Evolutionary conservation across 2,888 invertebrate genomes (phyloP), one percentile per base, ranked within the genome.

Genomic region (Flexamia atlantica): DNA sequence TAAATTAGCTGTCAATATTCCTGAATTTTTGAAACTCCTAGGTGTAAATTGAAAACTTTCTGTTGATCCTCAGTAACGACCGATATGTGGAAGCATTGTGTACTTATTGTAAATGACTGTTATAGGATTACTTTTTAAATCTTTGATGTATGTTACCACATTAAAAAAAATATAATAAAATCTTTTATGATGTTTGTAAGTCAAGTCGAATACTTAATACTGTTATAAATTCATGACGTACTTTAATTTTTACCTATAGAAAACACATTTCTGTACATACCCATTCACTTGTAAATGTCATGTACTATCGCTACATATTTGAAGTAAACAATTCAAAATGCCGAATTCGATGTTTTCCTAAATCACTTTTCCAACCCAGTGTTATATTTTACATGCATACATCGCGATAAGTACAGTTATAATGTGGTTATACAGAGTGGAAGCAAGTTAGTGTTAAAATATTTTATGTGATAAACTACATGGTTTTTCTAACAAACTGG

Each of bases 231-330:
- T 20, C 20, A 40, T 28, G 20, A 72, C 23, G 42, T 72, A 40
- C 40, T 72, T 40, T 72, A 72, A 72, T 40, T 72, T n/a, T 64
- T 14, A 28, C 3, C 23, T 64, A 28, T 64, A 72, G 40, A 14
- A 72, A 12, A 79, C 32, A 79, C 53, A 79, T 36, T 79, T 57
- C 79, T 79, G 79, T 79, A 79, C 20, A 79, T 79, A 79, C 50
- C 76, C 50, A 79, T 79, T 79, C 57, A 79, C 79, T 10, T 79
- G 79, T 79, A 79, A 79, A 79, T 79, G 79, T 79, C 57, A 79
- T 79, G 79, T 79, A 57, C n/a, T 46, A 76, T 76, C 74, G 74
- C 20, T 25, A 46, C 20, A 46, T 76, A 76, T 76, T 76, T 76
- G 46, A 76, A 76, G 5, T 76, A 42, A 76, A 76, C 28, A 76